Conservation (phyloP, 2,797 vertebrate genomes). For the Pipistrellus kuhlii region DNA sequence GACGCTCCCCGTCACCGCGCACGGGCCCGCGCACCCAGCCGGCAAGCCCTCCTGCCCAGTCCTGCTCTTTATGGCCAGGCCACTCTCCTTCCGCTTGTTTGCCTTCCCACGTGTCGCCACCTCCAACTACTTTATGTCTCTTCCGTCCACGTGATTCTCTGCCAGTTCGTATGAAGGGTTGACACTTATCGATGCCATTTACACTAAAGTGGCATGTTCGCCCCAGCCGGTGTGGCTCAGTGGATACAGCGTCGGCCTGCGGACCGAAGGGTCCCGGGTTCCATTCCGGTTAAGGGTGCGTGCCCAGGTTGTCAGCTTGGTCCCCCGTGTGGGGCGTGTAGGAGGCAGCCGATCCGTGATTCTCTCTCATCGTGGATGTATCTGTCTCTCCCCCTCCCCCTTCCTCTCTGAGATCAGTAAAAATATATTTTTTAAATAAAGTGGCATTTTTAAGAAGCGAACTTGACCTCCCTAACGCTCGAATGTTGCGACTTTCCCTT, state of each 20-base stretch:
- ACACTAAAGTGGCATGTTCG: not conserved
- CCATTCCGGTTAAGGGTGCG: too few relatives aligned
- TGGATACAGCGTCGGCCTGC: too few relatives aligned
- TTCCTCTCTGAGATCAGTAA: not conserved
- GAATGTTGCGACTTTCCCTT: constrained; percentile 51
- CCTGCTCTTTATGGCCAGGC: not conserved
- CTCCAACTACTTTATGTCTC: not conserved
- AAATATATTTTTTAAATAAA: too few relatives aligned
- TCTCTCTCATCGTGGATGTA: not conserved
- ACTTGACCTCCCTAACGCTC: not conserved
- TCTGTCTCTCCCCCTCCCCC: not conserved
- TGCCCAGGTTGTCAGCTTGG: too few relatives aligned
- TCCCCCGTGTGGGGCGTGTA: too few relatives aligned
- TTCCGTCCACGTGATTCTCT: too few relatives aligned
- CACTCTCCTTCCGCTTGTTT: not conserved
- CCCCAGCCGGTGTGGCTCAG: too few relatives aligned
- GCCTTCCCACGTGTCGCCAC: not conserved
- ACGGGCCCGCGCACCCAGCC: too few relatives aligned
- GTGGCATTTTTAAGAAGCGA: not conserved
- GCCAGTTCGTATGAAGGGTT: constrained; percentile 6
- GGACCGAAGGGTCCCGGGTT: not conserved
- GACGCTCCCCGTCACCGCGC: not conserved
- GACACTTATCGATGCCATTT: not conserved
- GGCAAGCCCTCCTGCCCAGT: not conserved
- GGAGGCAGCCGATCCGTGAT: too few relatives aligned